A percentile compares a stretch with the other conserved stretches of the same genome.
Conservation (phyloP, 1,140 invertebrate genomes). For the Nasonia vitripennis region DNA sequence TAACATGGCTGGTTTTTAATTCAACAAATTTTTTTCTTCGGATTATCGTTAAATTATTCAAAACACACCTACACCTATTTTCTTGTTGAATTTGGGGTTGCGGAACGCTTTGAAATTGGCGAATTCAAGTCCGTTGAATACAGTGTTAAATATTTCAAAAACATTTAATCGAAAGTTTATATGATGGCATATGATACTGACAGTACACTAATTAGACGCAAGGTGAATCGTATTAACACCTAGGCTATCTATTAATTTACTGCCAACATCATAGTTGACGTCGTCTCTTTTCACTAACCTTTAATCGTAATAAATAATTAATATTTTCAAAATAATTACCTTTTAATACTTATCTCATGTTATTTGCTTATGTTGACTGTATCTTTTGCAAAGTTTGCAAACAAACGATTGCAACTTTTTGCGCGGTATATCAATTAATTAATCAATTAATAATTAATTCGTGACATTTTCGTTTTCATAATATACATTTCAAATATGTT, state of each 20-base stretch:
- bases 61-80: too few relatives aligned
- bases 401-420: not conserved
- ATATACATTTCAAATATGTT: not conserved
- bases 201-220: not conserved
- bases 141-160: too few relatives aligned
- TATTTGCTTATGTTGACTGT: not conserved
- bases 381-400: conserved; percentile 2
- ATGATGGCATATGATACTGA: not conserved
- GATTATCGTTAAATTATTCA: too few relatives aligned
- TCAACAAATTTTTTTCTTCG: too few relatives aligned
- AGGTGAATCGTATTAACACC: not conserved
- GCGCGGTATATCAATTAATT: too few relatives aligned
- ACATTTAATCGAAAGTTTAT: too few relatives aligned
- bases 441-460: too few relatives aligned
- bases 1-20: too few relatives aligned
- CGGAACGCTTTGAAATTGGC: too few relatives aligned
- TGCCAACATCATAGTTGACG: not conserved
- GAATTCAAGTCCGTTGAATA: too few relatives aligned
- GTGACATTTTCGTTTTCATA: not conserved
- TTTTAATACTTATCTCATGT: not conserved
- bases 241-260: not conserved
- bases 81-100: too few relatives aligned
- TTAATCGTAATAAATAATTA: not conserved
- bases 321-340: not conserved
- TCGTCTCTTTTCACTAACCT: not conserved